Base-by-base conservation (phyloP, 2,113 vertebrate species). In the Otocyon megalotis region DNA sequence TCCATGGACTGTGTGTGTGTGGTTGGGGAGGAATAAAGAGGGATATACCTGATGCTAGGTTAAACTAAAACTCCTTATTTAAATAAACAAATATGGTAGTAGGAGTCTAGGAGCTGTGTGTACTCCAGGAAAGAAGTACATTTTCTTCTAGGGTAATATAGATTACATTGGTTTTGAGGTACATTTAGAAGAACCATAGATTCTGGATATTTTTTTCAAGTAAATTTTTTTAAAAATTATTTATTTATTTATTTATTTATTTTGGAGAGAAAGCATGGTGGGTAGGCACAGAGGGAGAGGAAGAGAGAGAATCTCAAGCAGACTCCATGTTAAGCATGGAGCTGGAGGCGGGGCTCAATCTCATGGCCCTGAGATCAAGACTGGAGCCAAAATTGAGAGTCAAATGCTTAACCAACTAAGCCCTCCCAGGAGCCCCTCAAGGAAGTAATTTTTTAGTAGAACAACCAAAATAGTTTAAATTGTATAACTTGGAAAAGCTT, bases 131-230 rank as follows among this genome's bases (percentile, higher is more conserved):
- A 94, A 71, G 20, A 86, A 88, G 17, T 54, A 54, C 35, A 32
- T 81, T 94, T 89, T 77, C 79, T 82, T 3, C 6, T 50, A 82
- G 30, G 4, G 6, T 71, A 43, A 69, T 62, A 35, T 4, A 91
- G 60, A 85, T 92, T 81, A 24, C 9, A 8, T 54, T 72, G 26
- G 11, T 88, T 95, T 97, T 91, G n/a, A 67, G 53, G 5, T 32
- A 11, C 67, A 62, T 17, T 85, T 10, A 67, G 8, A 71, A 12
- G 54, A 8, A 58, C 20, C 14, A n/a, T 26, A 79, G 48, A 5
- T 72, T 90, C 43, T 92, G 28, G 19, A 24, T 86, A 96, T 97
- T 82, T 43, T 43, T 97, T 24, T 94, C 91, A 93, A 63, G 26
- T 5, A 15, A 32, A 65, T 30, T 65, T 85, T 58, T 92, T 69